Evolutionary conservation across 2,888 invertebrate species (phyloP), one percentile per base, ranked within the genome.

Genomic region (Elysia crispata): DNA sequence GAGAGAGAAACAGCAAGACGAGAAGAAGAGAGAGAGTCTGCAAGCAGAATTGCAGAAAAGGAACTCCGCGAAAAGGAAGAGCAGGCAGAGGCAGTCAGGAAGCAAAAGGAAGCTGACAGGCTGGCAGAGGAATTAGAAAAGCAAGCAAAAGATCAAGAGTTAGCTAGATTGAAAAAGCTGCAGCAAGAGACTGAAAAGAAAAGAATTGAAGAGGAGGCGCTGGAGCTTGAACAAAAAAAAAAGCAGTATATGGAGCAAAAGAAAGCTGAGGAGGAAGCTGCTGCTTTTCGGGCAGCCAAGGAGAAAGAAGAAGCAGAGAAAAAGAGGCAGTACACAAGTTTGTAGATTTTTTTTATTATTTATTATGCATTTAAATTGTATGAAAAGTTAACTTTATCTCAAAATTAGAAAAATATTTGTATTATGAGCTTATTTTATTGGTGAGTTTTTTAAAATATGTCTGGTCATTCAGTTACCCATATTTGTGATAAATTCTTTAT

Each of bases 61-160:
- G 82, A 60, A 23, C n/a, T 5, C 6, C 20, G 60, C 8, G 60
- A 82, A 76, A 81, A 75, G 28, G 83, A 87, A 75, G 87, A 87
- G 70, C 87, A 86, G 80, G 79, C 41, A 80, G 49, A 28, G n/a
- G 23, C n/a, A 33, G 41, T 13, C 1, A 23, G 60, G 62, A 30
- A 69, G 69, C 60, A 23, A 31, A 81, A 85, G 70, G 60, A 23
- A 60, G 60, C 60, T 8, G 5, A 5, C 6, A 23, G 60, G 15
- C 60, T 8, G 60, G 60, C 60, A 8, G 15, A 60, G 60, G 60
- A 23, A 60, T 23, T 86, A 1, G 87, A 87, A 75, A 86, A 87
- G 70, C 87, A 87, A 81, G 79, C 41, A 80, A 28, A 28, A 31
- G 25, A 28, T 1, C 25, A 73, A 67, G 41, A 66, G 67, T 23